A percentile compares a stretch with the other conserved stretches of the same genome.
phyloP scores from a whole-genome alignment of 2,797 vertebrate genomes.

The Scolopax bukidnonensis region DNA sequence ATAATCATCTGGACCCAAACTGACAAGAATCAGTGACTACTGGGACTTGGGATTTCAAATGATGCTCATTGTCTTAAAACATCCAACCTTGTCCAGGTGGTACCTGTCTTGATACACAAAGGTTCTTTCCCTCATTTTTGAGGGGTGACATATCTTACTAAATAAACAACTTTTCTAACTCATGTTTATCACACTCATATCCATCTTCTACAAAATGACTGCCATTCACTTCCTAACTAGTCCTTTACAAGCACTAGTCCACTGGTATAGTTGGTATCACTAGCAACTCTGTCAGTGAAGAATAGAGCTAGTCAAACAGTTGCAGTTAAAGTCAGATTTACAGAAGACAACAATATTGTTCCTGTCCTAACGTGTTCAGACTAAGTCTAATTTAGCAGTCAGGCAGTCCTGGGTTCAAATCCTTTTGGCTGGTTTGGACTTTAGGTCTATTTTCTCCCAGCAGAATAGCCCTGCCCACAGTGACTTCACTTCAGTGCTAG shows the following conservation, averaged over 20 bases:
- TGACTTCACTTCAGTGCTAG: background rate
- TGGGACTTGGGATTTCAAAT: background rate
- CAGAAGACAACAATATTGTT: background rate
- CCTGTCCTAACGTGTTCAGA: background rate
- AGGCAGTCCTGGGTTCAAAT: background rate
- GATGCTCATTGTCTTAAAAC: background rate
- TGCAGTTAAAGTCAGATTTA: background rate
- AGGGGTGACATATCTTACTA: background rate
- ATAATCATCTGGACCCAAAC: background rate
- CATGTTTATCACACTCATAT: background rate
- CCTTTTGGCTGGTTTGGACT: background rate
- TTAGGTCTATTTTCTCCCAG: background rate
- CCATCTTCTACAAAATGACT: background rate
- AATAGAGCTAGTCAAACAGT: background rate
- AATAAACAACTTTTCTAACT: background rate
- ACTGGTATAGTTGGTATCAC: background rate
- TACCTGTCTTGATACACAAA: background rate
- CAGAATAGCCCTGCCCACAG: background rate
- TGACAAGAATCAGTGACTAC: accelerated
- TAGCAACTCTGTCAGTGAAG: background rate
- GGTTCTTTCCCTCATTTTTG: background rate
- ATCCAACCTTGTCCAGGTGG: background rate
- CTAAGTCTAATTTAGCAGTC: background rate
- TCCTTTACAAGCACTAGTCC: background rate
- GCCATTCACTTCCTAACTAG: background rate